Evolutionary conservation across 2,797 vertebrate genomes (phyloP), one percentile per base, ranked within the genome.

Genomic region (Alfaro cultratus): DNA sequence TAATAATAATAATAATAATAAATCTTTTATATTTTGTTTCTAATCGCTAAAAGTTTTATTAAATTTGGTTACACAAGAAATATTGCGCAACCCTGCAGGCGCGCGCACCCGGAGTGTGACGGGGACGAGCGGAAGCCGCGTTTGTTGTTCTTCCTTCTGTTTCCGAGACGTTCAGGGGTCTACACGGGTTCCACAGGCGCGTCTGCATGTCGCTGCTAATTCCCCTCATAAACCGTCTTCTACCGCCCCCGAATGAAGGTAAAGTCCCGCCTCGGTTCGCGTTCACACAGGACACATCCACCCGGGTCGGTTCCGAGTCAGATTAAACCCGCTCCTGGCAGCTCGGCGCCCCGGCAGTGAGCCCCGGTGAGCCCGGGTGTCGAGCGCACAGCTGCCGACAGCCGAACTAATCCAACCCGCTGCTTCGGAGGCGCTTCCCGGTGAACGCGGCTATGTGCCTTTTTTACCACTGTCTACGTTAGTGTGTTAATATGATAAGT

Each of bases 241-340:
- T 85, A 83, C 92, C 82, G 89, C 82, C 86, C 87, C 91, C 95
- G 93, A 93, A 96, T 96, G 96, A 94, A 96, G 96, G 96, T 96
- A 96, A 93, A 23, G 55, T 34, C 7, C 2, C 0, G 4, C 21
- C 15, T 9, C 3, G 53, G 3, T 73, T 55, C 72, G 31, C 47
- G 26, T 10, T 62, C 0, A 3, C 0, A 2, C 29, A 7, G 45
- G n/a, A 1, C 55, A 57, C 67, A 9, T 26, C 4, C 13, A 21
- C 0, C 0, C 49, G 9, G 0, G 21, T 2, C 36, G 36, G 43
- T n/a, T 71, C 0, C 45, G 76, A 55, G 47, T 71, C 10, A 0
- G 5, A 55, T 34, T 13, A 46, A 39, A 64, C 18, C 34, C 12
- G 5, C 43, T 70, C 9, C n/a, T 1, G 39, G 53, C 74, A 13